Percentiles rank a stretch among this genome's conserved stretches.
Conservation (phyloP, 2,113 vertebrate species). For the Pao palembangensis region DNA sequence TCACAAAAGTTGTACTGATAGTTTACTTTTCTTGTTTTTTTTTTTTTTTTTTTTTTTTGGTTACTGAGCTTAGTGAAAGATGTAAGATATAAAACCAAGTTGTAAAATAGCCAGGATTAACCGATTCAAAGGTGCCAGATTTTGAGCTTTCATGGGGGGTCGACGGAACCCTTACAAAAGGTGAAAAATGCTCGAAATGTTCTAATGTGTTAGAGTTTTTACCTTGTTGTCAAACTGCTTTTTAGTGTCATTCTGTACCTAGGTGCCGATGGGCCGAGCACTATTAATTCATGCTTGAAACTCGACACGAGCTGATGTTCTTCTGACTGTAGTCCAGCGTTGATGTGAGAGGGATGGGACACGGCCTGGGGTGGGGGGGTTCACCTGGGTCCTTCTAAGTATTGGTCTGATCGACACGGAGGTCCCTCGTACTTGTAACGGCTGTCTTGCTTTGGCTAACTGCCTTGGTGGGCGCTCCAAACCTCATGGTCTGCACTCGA, state of each 20-base stretch:
- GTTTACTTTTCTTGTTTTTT: constrained; percentile 41
- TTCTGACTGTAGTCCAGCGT: constrained; percentile 57
- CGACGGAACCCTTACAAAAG: constrained; percentile 57
- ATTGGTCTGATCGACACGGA: no score
- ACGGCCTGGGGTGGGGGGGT: not conserved
- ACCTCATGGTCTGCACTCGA: no score
- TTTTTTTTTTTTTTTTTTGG: constrained; percentile 55
- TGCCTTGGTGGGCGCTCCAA: no score
- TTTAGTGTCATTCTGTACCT: constrained; percentile 66
- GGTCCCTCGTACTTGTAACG: no score
- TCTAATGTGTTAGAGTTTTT: constrained; percentile 67
- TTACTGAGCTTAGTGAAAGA: constrained; percentile 66
- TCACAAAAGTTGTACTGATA: constrained; percentile 64
- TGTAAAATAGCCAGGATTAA: constrained; percentile 73
- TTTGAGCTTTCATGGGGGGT: constrained; percentile 60
- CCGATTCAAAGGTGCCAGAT: constrained; percentile 81
- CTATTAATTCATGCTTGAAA: constrained; percentile 70
- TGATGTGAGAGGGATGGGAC: constrained; percentile 57
- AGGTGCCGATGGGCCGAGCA: constrained; percentile 64
- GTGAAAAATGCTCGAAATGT: constrained; percentile 58
- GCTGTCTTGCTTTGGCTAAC: no score
- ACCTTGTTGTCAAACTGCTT: constrained; percentile 66
- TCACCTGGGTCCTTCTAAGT: no score
- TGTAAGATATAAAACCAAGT: constrained; percentile 63
- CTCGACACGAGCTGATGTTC: constrained; percentile 65